These are phyloP conservation scores for Liposcelis brunnea DNA, from an alignment of 2,888 invertebrate species.

Conservation along the genomic window DNA sequence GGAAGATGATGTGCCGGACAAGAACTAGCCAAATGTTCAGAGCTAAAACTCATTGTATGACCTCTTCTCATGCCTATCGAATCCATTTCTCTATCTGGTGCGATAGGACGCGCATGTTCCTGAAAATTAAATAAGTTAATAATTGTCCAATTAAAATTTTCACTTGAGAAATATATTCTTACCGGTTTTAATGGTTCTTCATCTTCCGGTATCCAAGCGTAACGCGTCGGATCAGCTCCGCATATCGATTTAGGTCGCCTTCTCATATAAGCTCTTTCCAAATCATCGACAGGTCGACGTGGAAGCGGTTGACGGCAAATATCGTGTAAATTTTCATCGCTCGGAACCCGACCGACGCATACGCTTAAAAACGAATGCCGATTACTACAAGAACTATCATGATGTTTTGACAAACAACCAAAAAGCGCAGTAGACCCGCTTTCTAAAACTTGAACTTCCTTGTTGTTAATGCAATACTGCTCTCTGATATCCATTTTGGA, in stretches of 20 bases:
- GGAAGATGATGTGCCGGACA: constrained; percentile 26
- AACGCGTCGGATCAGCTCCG: constrained; percentile 53
- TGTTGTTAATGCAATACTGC: constrained; percentile 85
- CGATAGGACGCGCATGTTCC: constrained; percentile 20
- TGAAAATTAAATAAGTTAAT: not conserved
- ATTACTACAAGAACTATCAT: constrained; percentile 16
- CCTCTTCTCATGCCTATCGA: no score
- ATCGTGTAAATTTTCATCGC: constrained; percentile 67
- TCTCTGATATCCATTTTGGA: constrained; percentile 81
- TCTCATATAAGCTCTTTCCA: constrained; percentile 66
- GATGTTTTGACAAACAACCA: constrained; percentile 53
- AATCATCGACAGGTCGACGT: constrained; percentile 39
- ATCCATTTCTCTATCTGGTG: constrained; percentile 18
- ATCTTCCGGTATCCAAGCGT: constrained; percentile 63
- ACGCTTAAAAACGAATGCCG: constrained; percentile 34
- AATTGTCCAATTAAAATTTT: no score
- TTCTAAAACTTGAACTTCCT: constrained; percentile 70
- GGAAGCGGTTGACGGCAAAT: constrained; percentile 24
- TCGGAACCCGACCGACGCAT: constrained; percentile 71
- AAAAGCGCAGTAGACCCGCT: constrained; percentile 46
- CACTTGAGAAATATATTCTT: no score
- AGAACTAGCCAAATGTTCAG: constrained; percentile 27
- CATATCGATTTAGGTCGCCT: constrained; percentile 58
- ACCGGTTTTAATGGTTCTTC: constrained; percentile 53
- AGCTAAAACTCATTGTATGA: constrained; percentile 29